Evolutionary conservation across 2,888 invertebrate species (phyloP).

Genomic region (Nycteola revayana): DNA sequence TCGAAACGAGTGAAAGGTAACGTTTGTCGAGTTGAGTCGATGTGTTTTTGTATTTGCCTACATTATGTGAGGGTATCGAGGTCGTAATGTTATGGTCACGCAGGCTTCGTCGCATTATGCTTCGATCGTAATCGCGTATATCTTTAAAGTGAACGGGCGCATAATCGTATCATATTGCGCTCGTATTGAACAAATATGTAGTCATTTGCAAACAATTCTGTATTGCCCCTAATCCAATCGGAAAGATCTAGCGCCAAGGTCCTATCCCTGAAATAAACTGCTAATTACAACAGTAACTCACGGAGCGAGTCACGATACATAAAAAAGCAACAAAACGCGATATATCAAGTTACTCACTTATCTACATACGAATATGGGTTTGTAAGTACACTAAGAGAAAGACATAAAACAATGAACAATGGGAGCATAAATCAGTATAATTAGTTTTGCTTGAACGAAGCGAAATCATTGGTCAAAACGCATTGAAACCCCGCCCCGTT

Average conservation of each 20-base stretch:
- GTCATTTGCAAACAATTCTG: neutral
- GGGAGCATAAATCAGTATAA: slow-evolving; percentile 97
- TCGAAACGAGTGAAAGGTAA: slow-evolving; percentile 20
- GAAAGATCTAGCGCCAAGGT: slow-evolving; percentile 16
- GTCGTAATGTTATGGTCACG: slow-evolving; percentile 9
- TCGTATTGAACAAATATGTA: neutral
- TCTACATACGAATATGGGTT: slow-evolving; percentile 48
- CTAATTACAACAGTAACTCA: slow-evolving; percentile 39
- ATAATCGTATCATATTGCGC: slow-evolving; percentile 7
- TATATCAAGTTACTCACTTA: slow-evolving; percentile 48
- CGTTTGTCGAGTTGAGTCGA: slow-evolving; percentile 11
- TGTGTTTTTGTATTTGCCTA: slow-evolving; percentile 17
- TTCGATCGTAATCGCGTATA: slow-evolving; percentile 8
- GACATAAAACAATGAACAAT: slow-evolving; percentile 93
- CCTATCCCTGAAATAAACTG: slow-evolving; percentile 31
- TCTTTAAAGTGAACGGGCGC: slow-evolving; percentile 7
- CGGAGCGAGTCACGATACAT: slow-evolving; percentile 35
- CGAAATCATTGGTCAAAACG: slow-evolving; percentile 86
- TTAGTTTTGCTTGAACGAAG: slow-evolving; percentile 87
- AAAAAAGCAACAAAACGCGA: slow-evolving; percentile 42
- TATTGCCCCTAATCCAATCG: slow-evolving; percentile 5
- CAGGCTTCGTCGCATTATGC: slow-evolving; percentile 3
- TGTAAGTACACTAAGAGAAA: slow-evolving; percentile 71
- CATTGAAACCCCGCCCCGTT: slow-evolving; percentile 79
- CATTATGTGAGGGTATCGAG: slow-evolving; percentile 18